Evolutionary conservation across 1,140 invertebrate genomes (phyloP).

Genomic region (Bombus pascuorum): DNA sequence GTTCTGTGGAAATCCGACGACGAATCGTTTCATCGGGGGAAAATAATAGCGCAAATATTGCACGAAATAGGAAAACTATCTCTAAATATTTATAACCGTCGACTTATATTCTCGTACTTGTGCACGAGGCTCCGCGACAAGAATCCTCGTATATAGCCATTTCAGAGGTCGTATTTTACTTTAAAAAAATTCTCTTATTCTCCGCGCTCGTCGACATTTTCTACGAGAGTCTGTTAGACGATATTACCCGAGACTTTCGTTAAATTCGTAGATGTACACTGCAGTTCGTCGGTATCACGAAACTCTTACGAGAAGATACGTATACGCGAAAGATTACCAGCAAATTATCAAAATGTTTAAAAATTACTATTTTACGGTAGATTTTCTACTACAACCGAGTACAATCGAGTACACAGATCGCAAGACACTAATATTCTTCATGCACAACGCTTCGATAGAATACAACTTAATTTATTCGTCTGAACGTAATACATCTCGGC

Average conservation of each 20-base stretch:
- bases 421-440: too few relatives aligned
- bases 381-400: too few relatives aligned
- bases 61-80: slow-evolving; percentile 22
- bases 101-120: not conserved
- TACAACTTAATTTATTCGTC: not conserved
- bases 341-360: too few relatives aligned
- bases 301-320: too few relatives aligned
- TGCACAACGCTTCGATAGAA: not conserved
- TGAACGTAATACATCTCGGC: not conserved
- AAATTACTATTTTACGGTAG: too few relatives aligned
- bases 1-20: slow-evolving; percentile 1
- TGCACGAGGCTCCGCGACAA: slow-evolving; percentile 16
- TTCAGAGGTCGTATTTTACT: not conserved
- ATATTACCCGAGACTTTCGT: not conserved
- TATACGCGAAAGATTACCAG: too few relatives aligned
- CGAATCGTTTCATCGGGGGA: not conserved
- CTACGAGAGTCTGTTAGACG: not conserved
- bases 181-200: not conserved
- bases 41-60: slow-evolving; percentile 23
- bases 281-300: too few relatives aligned
- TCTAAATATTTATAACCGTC: slow-evolving; percentile 17
- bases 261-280: too few relatives aligned
- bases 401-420: too few relatives aligned
- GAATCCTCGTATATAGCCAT: not conserved
- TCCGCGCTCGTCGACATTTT: not conserved